Evolutionary conservation across 2,113 vertebrate genomes (phyloP).

Genomic region (Vulpes ferrilata): DNA sequence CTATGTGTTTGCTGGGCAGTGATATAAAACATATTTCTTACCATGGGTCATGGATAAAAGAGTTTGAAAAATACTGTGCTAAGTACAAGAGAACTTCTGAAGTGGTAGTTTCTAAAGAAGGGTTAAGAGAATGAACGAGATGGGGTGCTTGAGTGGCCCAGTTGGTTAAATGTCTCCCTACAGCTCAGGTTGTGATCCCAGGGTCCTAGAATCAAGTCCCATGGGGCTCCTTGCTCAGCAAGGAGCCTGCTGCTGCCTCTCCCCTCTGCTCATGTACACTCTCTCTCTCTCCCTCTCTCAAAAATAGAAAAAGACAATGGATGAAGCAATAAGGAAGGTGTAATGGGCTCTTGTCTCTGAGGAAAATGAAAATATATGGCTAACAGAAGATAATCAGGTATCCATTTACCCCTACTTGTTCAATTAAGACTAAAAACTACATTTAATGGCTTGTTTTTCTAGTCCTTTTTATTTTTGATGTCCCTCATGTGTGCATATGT

Average conservation of each 20-base stretch:
- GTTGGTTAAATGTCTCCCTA: background rate
- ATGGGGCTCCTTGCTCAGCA: background rate
- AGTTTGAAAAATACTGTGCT: conserved; percentile 9
- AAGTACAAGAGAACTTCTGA: background rate
- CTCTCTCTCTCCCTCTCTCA: background rate
- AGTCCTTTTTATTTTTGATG: background rate
- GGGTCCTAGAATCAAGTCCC: background rate
- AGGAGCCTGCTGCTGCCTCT: background rate
- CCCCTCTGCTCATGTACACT: background rate
- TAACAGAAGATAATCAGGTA: background rate
- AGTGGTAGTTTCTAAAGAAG: background rate
- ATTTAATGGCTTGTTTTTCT: background rate
- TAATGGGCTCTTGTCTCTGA: background rate
- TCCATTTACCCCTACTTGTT: background rate
- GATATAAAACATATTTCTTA: background rate
- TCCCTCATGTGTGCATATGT: background rate
- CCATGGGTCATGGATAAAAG: background rate
- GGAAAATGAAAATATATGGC: background rate
- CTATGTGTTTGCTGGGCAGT: background rate
- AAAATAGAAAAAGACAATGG: background rate
- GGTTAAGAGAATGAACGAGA: background rate
- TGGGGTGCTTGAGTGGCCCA: background rate
- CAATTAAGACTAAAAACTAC: background rate
- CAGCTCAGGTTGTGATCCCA: background rate
- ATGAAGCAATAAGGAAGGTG: background rate